Conservation (phyloP, 2,113 vertebrate species). For the Tragelaphus imberbis region DNA sequence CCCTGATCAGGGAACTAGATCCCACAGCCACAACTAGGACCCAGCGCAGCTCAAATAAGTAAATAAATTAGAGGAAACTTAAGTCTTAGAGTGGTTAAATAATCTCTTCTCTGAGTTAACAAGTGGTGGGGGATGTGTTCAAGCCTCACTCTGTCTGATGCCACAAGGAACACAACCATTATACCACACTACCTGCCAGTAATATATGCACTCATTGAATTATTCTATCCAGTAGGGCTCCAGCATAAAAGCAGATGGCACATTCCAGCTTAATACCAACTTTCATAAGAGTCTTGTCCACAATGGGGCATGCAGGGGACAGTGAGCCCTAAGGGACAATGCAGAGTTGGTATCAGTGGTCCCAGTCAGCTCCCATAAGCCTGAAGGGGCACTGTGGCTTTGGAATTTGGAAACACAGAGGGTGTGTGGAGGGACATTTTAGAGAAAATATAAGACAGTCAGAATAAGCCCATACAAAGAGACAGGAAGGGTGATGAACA, state of each 20-base stretch:
- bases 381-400: neutral
- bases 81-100: neutral
- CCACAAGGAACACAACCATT: neutral
- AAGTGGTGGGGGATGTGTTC: neutral
- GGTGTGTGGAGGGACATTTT: neutral
- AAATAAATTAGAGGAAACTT: neutral
- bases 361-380: neutral
- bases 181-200: neutral
- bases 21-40: neutral
- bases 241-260: neutral
- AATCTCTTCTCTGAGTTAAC: neutral
- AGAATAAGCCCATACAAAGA: neutral
- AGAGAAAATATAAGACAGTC: neutral
- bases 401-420: slow-evolving; percentile 1
- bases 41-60: neutral
- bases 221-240: neutral
- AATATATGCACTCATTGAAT: neutral
- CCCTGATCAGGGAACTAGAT: neutral
- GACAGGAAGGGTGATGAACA: neutral
- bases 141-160: neutral
- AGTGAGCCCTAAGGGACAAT: neutral
- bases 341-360: neutral
- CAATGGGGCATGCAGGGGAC: fast-evolving
- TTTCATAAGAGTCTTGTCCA: neutral
- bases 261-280: neutral